Conservation (phyloP, 2,113 vertebrate genomes). For the Protomyctophum bolini region DNA sequence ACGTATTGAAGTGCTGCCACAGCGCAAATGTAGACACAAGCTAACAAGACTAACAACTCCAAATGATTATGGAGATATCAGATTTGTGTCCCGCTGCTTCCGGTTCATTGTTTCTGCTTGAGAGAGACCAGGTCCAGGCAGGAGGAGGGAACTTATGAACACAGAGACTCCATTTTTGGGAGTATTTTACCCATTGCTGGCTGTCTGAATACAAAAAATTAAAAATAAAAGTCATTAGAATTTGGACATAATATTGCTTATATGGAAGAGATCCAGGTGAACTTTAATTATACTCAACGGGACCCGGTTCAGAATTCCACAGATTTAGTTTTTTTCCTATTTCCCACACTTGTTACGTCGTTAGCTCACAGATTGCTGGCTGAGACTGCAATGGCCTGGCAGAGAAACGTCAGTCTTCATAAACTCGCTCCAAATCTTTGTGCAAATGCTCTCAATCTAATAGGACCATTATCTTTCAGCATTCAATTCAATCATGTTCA, state of each 20-base stretch:
- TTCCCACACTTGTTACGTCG: conserved; percentile 23
- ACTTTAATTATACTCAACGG: too few relatives aligned
- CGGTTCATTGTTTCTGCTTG: too few relatives aligned
- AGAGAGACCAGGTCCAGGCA: too few relatives aligned
- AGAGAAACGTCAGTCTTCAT: conserved; percentile 27
- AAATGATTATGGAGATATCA: conserved; percentile 3
- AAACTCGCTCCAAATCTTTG: conserved; percentile 16
- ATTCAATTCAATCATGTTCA: conserved; percentile 3
- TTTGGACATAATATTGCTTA: too few relatives aligned
- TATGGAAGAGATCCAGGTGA: too few relatives aligned
- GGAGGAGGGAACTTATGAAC: too few relatives aligned
- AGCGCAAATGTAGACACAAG: not conserved
- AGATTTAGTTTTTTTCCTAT: conserved; percentile 6
- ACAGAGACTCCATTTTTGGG: too few relatives aligned
- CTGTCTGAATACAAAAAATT: too few relatives aligned
- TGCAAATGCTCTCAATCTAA: conserved; percentile 19
- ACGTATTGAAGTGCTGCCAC: not conserved
- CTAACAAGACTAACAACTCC: conserved; percentile 1
- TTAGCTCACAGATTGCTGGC: conserved; percentile 17
- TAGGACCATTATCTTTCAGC: conserved; percentile 31
- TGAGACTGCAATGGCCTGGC: conserved; percentile 3
- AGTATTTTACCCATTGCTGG: too few relatives aligned
- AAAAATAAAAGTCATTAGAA: too few relatives aligned
- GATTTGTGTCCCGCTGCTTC: too few relatives aligned
- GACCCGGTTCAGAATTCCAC: too few relatives aligned